Conservation (phyloP, 2,888 invertebrate species). For the Atherix ibis region DNA sequence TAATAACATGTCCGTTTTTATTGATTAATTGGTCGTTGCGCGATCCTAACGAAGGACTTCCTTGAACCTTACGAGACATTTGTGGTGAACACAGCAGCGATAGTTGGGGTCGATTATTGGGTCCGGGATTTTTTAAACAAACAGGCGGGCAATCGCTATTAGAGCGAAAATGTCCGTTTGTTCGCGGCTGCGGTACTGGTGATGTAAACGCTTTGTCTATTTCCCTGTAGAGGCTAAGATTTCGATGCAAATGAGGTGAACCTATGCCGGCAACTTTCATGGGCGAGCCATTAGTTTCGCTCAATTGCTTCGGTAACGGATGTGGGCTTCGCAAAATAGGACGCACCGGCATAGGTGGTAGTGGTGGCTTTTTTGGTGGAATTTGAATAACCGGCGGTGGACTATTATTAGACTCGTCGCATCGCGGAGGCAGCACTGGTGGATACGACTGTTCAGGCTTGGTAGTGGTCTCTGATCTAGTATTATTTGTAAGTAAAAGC, state of each 20-base stretch:
- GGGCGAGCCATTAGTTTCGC: conserved; percentile 30
- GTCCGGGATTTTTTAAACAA: conserved; percentile 15
- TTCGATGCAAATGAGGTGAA: conserved; percentile 45
- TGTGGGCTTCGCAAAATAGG: conserved; percentile 36
- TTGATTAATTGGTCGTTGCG: conserved; percentile 25
- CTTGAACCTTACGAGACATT: conserved; percentile 33
- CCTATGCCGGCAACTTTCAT: conserved; percentile 45
- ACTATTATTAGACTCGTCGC: conserved; percentile 9
- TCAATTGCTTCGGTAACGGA: conserved; percentile 40
- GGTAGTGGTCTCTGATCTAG: background rate
- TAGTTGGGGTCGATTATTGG: conserved; percentile 17
- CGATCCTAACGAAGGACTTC: conserved; percentile 5
- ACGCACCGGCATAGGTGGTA: conserved; percentile 46
- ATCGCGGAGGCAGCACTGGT: conserved; percentile 17
- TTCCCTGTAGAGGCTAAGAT: conserved; percentile 40
- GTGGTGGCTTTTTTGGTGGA: conserved; percentile 55
- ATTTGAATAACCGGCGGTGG: conserved; percentile 22
- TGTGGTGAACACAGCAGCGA: conserved; percentile 40
- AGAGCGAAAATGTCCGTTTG: conserved; percentile 23
- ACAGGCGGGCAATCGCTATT: conserved; percentile 19
- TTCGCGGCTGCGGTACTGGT: conserved; percentile 14
- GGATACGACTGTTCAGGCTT: conserved; percentile 14
- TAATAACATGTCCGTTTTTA: conserved; percentile 41
- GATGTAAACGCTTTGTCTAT: conserved; percentile 35
- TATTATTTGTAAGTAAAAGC: background rate